A percentile compares a stretch with the other conserved stretches of the same genome.
Conservation (phyloP, 2,888 invertebrate species). For the Limenitis camilla region DNA sequence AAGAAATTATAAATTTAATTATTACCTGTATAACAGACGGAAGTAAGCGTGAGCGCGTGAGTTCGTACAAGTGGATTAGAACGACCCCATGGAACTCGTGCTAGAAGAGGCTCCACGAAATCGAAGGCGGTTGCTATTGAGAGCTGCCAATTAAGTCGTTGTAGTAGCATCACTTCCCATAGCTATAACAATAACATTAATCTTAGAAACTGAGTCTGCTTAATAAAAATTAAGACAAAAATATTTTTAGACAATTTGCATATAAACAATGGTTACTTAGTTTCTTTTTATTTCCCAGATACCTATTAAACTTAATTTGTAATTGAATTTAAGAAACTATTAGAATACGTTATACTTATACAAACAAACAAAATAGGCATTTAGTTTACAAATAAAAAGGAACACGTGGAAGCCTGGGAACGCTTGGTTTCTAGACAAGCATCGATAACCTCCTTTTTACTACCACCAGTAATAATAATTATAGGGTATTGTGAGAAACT, state of each 20-base stretch:
- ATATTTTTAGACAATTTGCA: no score
- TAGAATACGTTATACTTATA: no score
- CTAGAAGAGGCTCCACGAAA: constrained; percentile 86
- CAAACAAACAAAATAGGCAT: no score
- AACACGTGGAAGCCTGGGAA: no score
- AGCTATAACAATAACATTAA: constrained; percentile 70
- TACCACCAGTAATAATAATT: constrained; percentile 7
- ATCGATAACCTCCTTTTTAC: neutral
- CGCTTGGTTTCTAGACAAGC: neutral
- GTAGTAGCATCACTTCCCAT: constrained; percentile 86
- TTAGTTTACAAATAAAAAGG: no score
- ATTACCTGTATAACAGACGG: constrained; percentile 86
- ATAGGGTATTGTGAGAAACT: constrained; percentile 32
- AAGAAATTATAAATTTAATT: constrained; percentile 23
- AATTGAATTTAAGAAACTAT: no score
- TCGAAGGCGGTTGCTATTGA: constrained; percentile 86
- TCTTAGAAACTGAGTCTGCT: neutral
- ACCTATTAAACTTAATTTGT: no score
- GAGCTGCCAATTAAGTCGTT: constrained; percentile 86
- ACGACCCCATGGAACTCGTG: constrained; percentile 76
- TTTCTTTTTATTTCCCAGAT: no score
- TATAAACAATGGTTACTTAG: no score
- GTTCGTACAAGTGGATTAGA: constrained; percentile 77
- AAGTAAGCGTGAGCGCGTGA: constrained; percentile 84
- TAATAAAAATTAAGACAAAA: no score